A percentile compares a stretch with the other conserved stretches of the same genome.
Evolutionary conservation across 1,140 invertebrate species (phyloP).

Genomic region (Cyclina sinensis): DNA sequence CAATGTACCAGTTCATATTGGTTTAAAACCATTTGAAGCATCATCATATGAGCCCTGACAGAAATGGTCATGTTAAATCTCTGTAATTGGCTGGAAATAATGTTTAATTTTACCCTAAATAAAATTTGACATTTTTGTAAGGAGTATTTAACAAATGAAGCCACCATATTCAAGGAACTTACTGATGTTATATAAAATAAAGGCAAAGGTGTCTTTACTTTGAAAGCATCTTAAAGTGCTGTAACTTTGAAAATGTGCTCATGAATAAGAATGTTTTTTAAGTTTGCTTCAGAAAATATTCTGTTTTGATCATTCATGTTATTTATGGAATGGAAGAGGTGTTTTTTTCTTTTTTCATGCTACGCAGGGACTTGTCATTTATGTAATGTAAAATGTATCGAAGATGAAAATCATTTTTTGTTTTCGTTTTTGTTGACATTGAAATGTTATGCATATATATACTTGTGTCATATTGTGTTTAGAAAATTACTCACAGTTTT

Average conservation of each 20-base stretch:
- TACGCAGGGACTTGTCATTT: conserved; percentile 39
- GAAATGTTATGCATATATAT: conserved; percentile 10
- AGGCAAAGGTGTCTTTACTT: too few species aligned
- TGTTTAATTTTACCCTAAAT: too few species aligned
- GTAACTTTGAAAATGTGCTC: neutral
- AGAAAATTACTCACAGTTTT: neutral
- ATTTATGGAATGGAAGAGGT: conserved; percentile 2
- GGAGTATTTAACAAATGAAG: too few species aligned
- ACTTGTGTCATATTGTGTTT: conserved; percentile 34
- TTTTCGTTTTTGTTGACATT: conserved; percentile 17
- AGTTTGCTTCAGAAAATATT: neutral
- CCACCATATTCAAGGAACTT: too few species aligned
- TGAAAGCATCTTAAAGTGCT: conserved; percentile 1
- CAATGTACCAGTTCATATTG: too few species aligned
- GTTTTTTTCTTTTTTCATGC: conserved; percentile 7
- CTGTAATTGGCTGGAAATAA: too few species aligned
- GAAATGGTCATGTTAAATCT: too few species aligned
- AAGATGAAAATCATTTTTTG: conserved; percentile 7
- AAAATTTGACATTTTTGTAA: too few species aligned
- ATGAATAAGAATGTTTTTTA: neutral
- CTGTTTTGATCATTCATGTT: neutral
- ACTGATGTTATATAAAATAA: too few species aligned
- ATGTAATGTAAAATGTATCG: conserved; percentile 31
- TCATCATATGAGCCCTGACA: too few species aligned
- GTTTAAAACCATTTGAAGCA: too few species aligned